Percentiles rank a stretch among this genome's conserved stretches.
phyloP scores from a whole-genome alignment of 2,797 vertebrate species.

The Sebastolobus alascanus region DNA sequence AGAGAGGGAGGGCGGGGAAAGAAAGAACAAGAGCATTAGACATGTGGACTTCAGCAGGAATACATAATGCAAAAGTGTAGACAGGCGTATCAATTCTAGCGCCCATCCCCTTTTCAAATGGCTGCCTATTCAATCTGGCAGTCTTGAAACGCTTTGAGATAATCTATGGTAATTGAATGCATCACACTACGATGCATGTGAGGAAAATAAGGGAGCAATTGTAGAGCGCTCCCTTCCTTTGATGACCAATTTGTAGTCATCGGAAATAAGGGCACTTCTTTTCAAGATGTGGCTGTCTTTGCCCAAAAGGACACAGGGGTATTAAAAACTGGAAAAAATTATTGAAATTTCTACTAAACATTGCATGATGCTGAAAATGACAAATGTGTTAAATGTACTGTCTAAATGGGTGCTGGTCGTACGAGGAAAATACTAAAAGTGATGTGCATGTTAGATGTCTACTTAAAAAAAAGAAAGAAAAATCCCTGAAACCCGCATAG shows the following conservation, averaged over 20 bases:
- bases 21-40: conserved; percentile 76
- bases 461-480: conserved; percentile 2
- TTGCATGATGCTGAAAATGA: conserved; percentile 25
- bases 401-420: conserved; percentile 28
- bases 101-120: conserved; percentile 66
- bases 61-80: conserved; percentile 67
- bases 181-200: conserved; percentile 35
- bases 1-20: conserved; percentile 73
- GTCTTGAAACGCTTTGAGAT: conserved; percentile 43
- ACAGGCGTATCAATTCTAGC: conserved; percentile 74
- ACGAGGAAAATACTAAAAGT: conserved; percentile 30
- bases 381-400: conserved; percentile 16
- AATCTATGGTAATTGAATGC: conserved; percentile 45
- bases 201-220: conserved; percentile 45
- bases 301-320: conserved; percentile 42
- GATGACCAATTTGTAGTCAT: conserved; percentile 73
- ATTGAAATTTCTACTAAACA: conserved; percentile 24
- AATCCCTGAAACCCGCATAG: conserved; percentile 20
- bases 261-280: conserved; percentile 39
- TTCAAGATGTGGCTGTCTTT: conserved; percentile 36
- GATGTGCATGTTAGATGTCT: conserved; percentile 29
- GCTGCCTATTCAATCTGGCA: conserved; percentile 70
- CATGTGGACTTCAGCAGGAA: conserved; percentile 49
- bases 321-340: conserved; percentile 26
- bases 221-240: conserved; percentile 60